A percentile compares a stretch with the other conserved stretches of the same genome.
phyloP scores from a whole-genome alignment of 2,888 invertebrate genomes.

The Epinotia bilunana region DNA sequence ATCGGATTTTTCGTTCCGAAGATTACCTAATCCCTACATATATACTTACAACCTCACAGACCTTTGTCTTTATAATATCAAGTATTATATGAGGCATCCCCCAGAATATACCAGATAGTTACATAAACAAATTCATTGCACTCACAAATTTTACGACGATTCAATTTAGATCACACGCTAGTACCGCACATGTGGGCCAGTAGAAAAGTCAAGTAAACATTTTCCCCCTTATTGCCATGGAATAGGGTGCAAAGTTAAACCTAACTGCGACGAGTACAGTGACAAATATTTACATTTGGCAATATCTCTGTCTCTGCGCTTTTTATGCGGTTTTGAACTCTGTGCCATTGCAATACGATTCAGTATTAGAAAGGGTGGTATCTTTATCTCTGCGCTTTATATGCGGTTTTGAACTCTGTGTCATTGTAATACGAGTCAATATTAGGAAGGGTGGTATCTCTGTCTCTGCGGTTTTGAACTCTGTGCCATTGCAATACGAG shows the following conservation, averaged over 20 bases:
- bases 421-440: not conserved
- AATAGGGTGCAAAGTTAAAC: not conserved
- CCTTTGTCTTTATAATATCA: no score
- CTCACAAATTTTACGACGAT: slow-evolving; percentile 7
- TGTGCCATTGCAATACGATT: not conserved
- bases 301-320: not conserved
- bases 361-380: slow-evolving; percentile 1
- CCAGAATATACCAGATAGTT: not conserved
- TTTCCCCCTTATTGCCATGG: not conserved
- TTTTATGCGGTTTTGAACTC: slow-evolving; percentile 2
- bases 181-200: slow-evolving; percentile 21
- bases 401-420: slow-evolving; percentile 1
- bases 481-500: not conserved
- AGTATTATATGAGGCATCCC: no score
- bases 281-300: slow-evolving; percentile 30
- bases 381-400: not conserved
- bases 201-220: not conserved
- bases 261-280: not conserved
- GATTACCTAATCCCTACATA: no score
- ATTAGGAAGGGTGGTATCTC: not conserved
- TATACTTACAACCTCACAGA: no score
- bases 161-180: slow-evolving; percentile 20
- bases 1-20: no score
- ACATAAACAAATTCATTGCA: slow-evolving; percentile 12
- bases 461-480: not conserved